Percentiles rank a stretch among this genome's conserved stretches.
These are phyloP conservation scores for Empis stercorea DNA, from an alignment of 2,888 invertebrate species.

Conservation along the genomic window DNA sequence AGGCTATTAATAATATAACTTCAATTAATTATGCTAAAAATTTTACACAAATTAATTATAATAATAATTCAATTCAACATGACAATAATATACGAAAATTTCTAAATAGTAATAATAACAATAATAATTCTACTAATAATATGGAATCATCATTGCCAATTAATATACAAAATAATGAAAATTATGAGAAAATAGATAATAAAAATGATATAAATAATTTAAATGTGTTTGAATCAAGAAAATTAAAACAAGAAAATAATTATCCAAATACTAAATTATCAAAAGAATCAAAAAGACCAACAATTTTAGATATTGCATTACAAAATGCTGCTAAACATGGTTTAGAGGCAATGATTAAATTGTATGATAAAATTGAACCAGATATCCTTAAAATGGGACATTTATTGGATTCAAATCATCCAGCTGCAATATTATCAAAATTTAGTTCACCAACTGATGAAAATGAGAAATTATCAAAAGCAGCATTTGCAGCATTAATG, in stretches of 20 bases:
- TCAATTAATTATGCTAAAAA: no score
- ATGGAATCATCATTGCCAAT: no score
- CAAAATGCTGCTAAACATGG: constrained; percentile 33
- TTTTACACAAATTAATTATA: not conserved
- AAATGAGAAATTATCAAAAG: constrained; percentile 27
- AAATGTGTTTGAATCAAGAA: not conserved
- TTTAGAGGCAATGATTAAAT: constrained; percentile 30
- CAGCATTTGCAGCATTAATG: constrained; percentile 32
- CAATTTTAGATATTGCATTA: constrained; percentile 29
- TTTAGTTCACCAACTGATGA: constrained; percentile 31
- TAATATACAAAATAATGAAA: no score
- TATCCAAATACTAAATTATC: no score
- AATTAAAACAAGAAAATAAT: no score
- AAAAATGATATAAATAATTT: not conserved
- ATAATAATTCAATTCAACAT: constrained; percentile 1
- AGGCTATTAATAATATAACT: not conserved
- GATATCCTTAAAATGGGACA: constrained; percentile 33
- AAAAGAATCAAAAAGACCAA: constrained; percentile 16
- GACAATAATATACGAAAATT: not conserved
- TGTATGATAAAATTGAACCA: constrained; percentile 32
- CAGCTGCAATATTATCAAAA: constrained; percentile 30
- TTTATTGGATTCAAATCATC: constrained; percentile 31
- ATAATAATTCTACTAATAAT: not conserved
- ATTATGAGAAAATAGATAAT: no score
- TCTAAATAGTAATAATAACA: no score